Percentiles rank a stretch among this genome's conserved stretches.
phyloP scores from a whole-genome alignment of 2,113 vertebrate genomes.

The Helogale parvula region DNA sequence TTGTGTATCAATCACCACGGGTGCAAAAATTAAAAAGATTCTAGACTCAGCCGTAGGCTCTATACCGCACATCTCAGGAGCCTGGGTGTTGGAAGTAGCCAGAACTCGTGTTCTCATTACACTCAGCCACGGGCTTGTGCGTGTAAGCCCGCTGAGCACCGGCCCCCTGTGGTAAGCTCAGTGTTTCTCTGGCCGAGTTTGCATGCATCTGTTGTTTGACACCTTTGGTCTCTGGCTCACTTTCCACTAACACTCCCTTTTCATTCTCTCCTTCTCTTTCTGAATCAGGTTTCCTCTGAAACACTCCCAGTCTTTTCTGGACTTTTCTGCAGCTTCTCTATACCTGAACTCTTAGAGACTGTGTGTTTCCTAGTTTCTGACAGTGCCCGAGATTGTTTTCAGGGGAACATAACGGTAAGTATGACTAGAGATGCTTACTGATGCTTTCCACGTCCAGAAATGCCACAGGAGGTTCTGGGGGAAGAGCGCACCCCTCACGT shows the following conservation, averaged over 20 bases:
- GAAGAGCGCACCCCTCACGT: not conserved
- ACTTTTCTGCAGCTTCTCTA: constrained; percentile 88
- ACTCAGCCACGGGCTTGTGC: not conserved
- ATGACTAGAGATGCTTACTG: constrained; percentile 80
- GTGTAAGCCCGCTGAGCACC: not conserved
- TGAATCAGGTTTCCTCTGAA: constrained; percentile 88
- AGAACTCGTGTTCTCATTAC: not conserved
- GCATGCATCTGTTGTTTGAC: constrained; percentile 55
- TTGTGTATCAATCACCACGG: not conserved
- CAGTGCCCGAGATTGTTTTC: constrained; percentile 86
- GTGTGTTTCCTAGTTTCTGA: constrained; percentile 86
- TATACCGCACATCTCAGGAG: not conserved
- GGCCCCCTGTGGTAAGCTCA: not conserved
- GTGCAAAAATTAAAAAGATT: not conserved
- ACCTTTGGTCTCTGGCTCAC: constrained; percentile 66
- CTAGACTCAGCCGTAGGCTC: not conserved
- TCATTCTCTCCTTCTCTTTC: constrained; percentile 85
- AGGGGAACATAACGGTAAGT: constrained; percentile 88
- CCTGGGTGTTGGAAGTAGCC: too few species aligned
- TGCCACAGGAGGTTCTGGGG: constrained; percentile 44
- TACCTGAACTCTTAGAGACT: constrained; percentile 86
- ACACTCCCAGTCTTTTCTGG: constrained; percentile 84
- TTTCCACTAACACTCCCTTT: constrained; percentile 82
- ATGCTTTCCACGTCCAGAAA: constrained; percentile 66
- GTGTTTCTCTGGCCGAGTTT: constrained; percentile 46